Evolutionary conservation across 1,140 invertebrate species (phyloP), one percentile per base, ranked within the genome.

Genomic region (Eumeta japonica): DNA sequence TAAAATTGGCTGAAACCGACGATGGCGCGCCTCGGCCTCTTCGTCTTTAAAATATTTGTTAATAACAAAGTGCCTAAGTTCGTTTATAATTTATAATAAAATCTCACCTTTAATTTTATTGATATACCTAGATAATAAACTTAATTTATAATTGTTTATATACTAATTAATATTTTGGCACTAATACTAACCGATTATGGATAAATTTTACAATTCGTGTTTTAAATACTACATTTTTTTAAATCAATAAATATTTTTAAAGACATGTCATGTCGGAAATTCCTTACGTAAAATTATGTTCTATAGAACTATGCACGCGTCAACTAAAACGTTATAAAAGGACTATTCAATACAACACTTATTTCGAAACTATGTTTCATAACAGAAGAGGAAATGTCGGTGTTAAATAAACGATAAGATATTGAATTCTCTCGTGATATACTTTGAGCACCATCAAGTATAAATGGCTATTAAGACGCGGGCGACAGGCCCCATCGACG

Each of bases 21-120:
- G 45, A 49, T 46, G 42, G 40, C 46, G 44, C 56, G 54, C 44
- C 48, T 46, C 56, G 48, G 52, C 29, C 49, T 36, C 30, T 41
- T 41, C 45, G 52, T 53, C 48, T 49, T 66, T 64, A 55, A 54
- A 50, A 61, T 58, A 62, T 40, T 50, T 39, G 51, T 64, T n/a
- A n/a, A n/a, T 68, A 70, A 73, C 58, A 70, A 65, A 59, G 50
- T 58, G 50, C 57, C 65, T 73, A n/a, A 70, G 58, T 70, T 73
- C 65, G 68, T 67, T 68, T 62, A 52, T 30, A 16, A 18, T 67
- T 62, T 67, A 67, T 58, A 64, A 66, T 70, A 66, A 58, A 59
- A 55, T 55, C 53, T 62, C 57, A 61, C 58, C 50, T 56, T 71
- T 58, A 62, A 54, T 46, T 54, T 60, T 52, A 67, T 58, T 62